phyloP scores from a whole-genome alignment of 2,797 vertebrate genomes.

The Poecile montanus region DNA sequence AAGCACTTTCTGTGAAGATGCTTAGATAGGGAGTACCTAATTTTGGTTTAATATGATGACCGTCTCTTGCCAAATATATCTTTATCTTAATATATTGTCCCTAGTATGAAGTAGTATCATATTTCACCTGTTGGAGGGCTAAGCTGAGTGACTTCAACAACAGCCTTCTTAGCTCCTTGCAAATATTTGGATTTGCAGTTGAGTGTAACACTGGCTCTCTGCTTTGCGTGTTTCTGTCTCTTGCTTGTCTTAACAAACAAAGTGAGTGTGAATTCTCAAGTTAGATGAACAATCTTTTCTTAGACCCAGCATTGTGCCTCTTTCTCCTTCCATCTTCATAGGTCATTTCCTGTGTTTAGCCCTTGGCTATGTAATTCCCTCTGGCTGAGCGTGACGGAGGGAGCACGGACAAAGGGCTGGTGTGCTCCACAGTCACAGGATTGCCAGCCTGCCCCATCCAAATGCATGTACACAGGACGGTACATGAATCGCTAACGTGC shows the following conservation, averaged over 20 bases:
- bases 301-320: not conserved
- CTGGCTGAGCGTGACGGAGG: not conserved
- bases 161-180: not conserved
- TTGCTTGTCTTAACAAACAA: not conserved
- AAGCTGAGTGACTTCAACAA: not conserved
- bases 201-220: accelerated
- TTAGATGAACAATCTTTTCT: not conserved
- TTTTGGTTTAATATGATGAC: not conserved
- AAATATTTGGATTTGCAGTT: not conserved
- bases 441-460: not conserved
- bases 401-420: accelerated
- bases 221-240: not conserved
- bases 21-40: not conserved
- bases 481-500: not conserved
- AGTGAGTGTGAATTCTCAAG: not conserved
- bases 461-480: accelerated
- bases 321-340: not conserved
- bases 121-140: not conserved
- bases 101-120: not conserved
- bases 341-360: not conserved
- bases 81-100: not conserved
- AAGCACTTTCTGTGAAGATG: not conserved
- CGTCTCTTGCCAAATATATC: not conserved
- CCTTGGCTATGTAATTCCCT: not conserved
- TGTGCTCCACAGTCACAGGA: not conserved